A percentile compares a stretch with the other conserved stretches of the same genome.
These are phyloP conservation scores for Caracal caracal DNA, from an alignment of 2,113 vertebrate genomes.

Conservation along the genomic window DNA sequence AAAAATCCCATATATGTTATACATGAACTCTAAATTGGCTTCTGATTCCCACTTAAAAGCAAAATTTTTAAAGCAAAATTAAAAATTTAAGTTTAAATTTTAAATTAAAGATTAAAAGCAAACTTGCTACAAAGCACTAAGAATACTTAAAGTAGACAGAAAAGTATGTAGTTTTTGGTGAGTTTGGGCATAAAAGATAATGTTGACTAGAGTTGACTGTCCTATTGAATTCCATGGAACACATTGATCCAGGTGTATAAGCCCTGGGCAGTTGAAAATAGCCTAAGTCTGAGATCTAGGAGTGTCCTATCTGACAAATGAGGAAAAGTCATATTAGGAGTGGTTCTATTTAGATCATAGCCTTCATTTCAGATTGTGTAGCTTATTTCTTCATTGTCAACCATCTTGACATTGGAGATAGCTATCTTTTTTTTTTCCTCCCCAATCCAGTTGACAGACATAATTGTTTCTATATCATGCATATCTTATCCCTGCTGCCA, in stretches of 20 bases:
- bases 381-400: not conserved
- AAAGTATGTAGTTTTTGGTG: not conserved
- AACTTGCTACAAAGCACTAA: not conserved
- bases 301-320: not conserved
- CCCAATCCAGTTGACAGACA: not conserved
- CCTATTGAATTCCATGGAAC: not conserved
- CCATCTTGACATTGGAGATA: not conserved
- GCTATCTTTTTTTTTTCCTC: not conserved
- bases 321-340: not conserved
- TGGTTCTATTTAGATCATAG: not conserved
- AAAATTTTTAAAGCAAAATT: not conserved
- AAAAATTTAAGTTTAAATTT: not conserved
- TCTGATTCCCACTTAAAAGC: not conserved
- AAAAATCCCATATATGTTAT: not conserved
- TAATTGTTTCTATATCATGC: conserved; percentile 24
- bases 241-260: not conserved
- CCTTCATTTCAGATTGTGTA: not conserved
- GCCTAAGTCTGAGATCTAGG: not conserved
- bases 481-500: not conserved
- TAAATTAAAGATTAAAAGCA: not conserved
- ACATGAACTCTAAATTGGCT: not conserved
- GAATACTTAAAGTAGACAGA: not conserved
- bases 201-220: not conserved
- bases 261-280: not conserved
- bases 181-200: not conserved